Base-by-base conservation (phyloP, 2,888 invertebrate genomes). In the Pollenia labialis region DNA sequence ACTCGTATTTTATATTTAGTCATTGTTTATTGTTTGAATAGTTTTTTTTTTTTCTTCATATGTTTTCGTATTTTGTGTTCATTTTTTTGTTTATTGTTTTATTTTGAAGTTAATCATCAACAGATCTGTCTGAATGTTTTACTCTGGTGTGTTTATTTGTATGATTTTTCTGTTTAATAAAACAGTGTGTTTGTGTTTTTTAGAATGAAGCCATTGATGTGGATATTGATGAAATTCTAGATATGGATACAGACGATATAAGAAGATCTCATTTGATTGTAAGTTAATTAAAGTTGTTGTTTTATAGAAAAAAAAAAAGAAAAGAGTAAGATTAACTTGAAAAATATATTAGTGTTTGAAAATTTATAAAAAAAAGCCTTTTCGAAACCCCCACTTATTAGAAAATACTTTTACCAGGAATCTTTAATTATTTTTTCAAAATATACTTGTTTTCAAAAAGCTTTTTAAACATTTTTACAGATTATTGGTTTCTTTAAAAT, bases 211-310 rank as follows among this genome's bases (percentile, higher is more conserved):
- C 92, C 69, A 92, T 98, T 90, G 98, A 98, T 93, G 97, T 98
- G 90, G 98, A 98, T 94, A 96, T 98, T 92, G 98, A 98, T 94
- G 98, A 98, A 95, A 95, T 98, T 90, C 95, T 98, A 90, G 98
- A 98, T 94, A 97, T 98, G 96, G 98, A 98, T 93, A 96, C 96
- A 92, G 98, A 98, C 92, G 96, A 96, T 89, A 96, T 96, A 91
- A 96, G 98, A 94, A 96, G 97, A 94, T 95, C 95, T 93, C 97
- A 97, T 95, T 95, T 97, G 93, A 95, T 96, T 95, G 97, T 97
- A 93, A 93, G 92, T 92, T 66, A 64, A 52, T 92, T 66, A 64
- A 52, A 75, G 32, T 23, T 66, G 48, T 64, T 12, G 44, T 8
- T n/a, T 32, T 48, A 7, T 44, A 16, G 44, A 10, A 18, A 42